Evolutionary conservation across 1,140 invertebrate species (phyloP).

Genomic region (Apis florea): DNA sequence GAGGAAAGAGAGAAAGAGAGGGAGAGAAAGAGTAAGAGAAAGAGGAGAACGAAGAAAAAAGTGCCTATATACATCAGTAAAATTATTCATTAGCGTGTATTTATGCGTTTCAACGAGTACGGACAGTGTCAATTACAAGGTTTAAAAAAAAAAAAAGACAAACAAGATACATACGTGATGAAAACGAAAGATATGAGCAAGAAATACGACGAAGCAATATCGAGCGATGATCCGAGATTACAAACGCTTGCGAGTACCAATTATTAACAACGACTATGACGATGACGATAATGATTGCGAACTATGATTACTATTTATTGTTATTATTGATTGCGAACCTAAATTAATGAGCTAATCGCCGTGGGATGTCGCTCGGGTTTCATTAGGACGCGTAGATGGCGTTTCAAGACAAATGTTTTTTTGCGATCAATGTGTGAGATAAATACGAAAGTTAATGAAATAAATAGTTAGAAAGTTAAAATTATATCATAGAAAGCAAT

Average conservation of each 20-base stretch:
- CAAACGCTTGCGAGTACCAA: conserved; percentile 47
- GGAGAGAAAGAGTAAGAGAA: background rate
- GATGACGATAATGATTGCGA: conserved; percentile 55
- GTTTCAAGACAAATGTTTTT: background rate
- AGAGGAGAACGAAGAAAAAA: conserved; percentile 52
- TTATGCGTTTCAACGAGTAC: conserved; percentile 65
- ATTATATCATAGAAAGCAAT: background rate
- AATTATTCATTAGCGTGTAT: conserved; percentile 66
- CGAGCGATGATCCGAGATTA: conserved; percentile 44
- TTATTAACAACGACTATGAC: conserved; percentile 49
- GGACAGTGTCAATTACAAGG: conserved; percentile 73
- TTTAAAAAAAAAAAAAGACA: conserved; percentile 38
- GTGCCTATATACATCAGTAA: conserved; percentile 64
- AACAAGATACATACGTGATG: conserved; percentile 29
- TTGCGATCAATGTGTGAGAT: background rate
- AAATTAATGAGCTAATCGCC: conserved; percentile 51
- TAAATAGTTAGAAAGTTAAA: background rate
- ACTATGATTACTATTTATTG: conserved; percentile 61
- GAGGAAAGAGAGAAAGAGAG: conserved; percentile 1
- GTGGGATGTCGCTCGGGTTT: conserved; percentile 18
- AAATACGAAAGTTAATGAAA: background rate
- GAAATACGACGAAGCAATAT: conserved; percentile 39
- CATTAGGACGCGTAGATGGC: background rate
- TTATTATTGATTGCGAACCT: conserved; percentile 69
- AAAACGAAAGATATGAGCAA: background rate